phyloP scores from a whole-genome alignment of 35 echinoderm and acorn worm genomes.

The Lytechinus pictus region DNA sequence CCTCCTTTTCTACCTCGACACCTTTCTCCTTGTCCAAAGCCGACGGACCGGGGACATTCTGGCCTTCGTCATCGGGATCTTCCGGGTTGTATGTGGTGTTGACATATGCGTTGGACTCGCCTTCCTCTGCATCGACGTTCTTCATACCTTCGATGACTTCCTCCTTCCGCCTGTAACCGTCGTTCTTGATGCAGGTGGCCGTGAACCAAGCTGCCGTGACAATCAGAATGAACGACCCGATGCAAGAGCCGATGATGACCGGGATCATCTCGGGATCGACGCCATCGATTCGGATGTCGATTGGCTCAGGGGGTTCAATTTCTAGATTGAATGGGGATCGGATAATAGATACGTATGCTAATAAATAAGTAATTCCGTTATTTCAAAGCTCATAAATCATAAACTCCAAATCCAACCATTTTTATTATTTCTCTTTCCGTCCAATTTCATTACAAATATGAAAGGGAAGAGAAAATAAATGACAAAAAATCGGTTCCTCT shows the following conservation, averaged over 20 bases:
- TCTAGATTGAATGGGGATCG: not conserved
- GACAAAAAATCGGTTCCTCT: no score
- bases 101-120: not conserved
- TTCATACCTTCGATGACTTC: not conserved
- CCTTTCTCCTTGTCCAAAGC: not conserved
- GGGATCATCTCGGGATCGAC: conserved; percentile 27
- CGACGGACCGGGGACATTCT: not conserved
- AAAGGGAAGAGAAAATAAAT: no score
- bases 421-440: no score
- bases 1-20: not conserved
- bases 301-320: conserved; percentile 19
- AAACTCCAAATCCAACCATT: no score
- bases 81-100: conserved; percentile 16
- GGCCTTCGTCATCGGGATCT: not conserved
- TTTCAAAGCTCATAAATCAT: no score
- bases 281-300: conserved; percentile 7
- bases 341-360: no score
- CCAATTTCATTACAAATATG: no score
- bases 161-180: not conserved
- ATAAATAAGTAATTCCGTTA: no score
- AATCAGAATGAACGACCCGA: conserved; percentile 45
- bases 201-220: conserved; percentile 41
- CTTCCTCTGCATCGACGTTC: conserved; percentile 4
- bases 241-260: conserved; percentile 36
- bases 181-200: conserved; percentile 22